Percentiles rank a stretch among this genome's conserved stretches.
Evolutionary conservation across 2,797 vertebrate genomes (phyloP).

Genomic region (Tachyglossus aculeatus): DNA sequence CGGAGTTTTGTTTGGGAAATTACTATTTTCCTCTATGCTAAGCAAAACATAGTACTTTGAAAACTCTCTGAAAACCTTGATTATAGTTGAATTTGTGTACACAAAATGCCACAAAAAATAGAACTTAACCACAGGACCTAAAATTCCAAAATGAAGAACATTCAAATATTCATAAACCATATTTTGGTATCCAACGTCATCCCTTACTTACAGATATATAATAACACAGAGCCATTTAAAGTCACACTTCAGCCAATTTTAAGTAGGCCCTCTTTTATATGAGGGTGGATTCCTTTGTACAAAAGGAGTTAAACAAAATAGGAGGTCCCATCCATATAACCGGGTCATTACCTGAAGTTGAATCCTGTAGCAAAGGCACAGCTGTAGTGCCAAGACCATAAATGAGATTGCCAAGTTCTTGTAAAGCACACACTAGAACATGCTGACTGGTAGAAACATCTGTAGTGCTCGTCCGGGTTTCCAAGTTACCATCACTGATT

Average conservation of each 20-base stretch:
- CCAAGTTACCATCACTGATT: constrained; percentile 80
- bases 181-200: constrained; percentile 1
- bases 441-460: constrained; percentile 83
- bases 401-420: constrained; percentile 86
- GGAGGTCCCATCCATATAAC: not conserved
- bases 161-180: not conserved
- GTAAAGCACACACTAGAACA: constrained; percentile 84
- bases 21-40: not conserved
- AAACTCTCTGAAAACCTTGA: not conserved
- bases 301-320: not conserved
- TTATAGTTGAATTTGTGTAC: not conserved
- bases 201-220: not conserved
- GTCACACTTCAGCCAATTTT: not conserved
- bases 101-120: too few relatives aligned
- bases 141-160: not conserved
- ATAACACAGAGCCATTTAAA: constrained; percentile 4
- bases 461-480: constrained; percentile 74
- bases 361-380: constrained; percentile 85
- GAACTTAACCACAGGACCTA: too few relatives aligned
- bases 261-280: not conserved
- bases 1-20: not conserved
- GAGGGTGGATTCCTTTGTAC: not conserved
- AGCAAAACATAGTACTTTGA: not conserved
- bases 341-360: constrained; percentile 77
- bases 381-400: constrained; percentile 83